A percentile compares a stretch with the other conserved stretches of the same genome.
Conservation (phyloP, 2,113 vertebrate species). For the Peucedramus taeniatus region DNA sequence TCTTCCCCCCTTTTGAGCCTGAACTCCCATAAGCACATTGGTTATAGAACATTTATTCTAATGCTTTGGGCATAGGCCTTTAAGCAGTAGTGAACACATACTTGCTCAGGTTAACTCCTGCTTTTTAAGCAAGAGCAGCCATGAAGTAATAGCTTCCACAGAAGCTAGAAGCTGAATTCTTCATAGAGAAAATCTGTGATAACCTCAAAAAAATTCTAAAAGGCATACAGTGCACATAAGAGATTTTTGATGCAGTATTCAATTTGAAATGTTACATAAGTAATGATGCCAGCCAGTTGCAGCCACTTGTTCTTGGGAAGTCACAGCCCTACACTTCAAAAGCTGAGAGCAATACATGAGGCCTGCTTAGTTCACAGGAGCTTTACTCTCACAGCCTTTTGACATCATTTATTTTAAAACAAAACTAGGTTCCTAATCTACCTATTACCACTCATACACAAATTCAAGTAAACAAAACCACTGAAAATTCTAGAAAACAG, state of each 20-base stretch:
- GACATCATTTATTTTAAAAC: background rate
- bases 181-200: background rate
- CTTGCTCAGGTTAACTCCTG: background rate
- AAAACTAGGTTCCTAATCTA: background rate
- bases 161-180: background rate
- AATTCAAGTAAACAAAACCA: background rate
- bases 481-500: background rate
- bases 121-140: background rate
- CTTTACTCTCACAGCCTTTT: background rate
- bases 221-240: background rate
- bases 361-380: background rate
- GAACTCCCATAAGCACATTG: background rate
- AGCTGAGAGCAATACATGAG: background rate
- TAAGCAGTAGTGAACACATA: background rate
- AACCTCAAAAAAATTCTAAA: background rate
- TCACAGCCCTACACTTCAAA: background rate
- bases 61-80: background rate
- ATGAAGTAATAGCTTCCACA: background rate
- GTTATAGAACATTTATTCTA: background rate
- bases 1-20: fast-evolving
- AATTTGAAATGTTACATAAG: background rate
- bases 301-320: background rate
- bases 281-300: background rate
- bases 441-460: background rate
- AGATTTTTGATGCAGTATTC: background rate